Evolutionary conservation across 1,140 invertebrate species (phyloP).

Genomic region (Armadillidium nasatum): DNA sequence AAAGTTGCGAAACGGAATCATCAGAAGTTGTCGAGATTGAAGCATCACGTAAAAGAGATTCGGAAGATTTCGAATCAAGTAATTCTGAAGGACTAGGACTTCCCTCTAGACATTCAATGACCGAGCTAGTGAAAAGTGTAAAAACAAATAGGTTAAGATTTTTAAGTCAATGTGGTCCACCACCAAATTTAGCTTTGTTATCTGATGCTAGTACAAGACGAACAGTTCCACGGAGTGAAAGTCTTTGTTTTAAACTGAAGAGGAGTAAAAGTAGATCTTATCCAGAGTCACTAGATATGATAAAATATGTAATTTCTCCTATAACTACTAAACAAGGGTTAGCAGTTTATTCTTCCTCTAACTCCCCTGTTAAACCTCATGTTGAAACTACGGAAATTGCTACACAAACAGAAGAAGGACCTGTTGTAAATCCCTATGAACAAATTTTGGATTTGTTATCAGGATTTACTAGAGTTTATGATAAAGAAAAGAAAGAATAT

Average conservation of each 20-base stretch:
- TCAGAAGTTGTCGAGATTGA: background rate
- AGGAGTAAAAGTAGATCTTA: slow-evolving; percentile 7
- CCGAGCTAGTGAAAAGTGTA: slow-evolving; percentile 50
- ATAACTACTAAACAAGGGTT: slow-evolving; percentile 31
- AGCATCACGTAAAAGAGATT: slow-evolving; percentile 34
- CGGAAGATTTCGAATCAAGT: slow-evolving; percentile 33
- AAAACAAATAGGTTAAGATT: slow-evolving; percentile 50
- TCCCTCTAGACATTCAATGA: slow-evolving; percentile 43
- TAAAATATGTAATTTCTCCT: background rate
- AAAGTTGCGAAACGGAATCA: slow-evolving; percentile 18
- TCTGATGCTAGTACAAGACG: slow-evolving; percentile 23
- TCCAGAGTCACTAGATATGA: background rate
- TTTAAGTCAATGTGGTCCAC: slow-evolving; percentile 50
- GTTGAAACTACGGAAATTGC: slow-evolving; percentile 35
- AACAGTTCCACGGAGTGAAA: background rate
- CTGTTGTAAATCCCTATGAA: slow-evolving; percentile 40
- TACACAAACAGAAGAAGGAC: slow-evolving; percentile 41
- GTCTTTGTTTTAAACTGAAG: background rate
- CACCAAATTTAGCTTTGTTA: slow-evolving; percentile 40
- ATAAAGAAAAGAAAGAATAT: slow-evolving; percentile 16
- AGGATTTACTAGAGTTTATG: slow-evolving; percentile 3
- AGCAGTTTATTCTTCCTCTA: slow-evolving; percentile 29
- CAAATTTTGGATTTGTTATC: slow-evolving; percentile 38
- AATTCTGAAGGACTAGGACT: slow-evolving; percentile 38
- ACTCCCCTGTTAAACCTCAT: slow-evolving; percentile 32